Conservation (phyloP, 2,888 invertebrate genomes). For the Mythimna albipuncta region DNA sequence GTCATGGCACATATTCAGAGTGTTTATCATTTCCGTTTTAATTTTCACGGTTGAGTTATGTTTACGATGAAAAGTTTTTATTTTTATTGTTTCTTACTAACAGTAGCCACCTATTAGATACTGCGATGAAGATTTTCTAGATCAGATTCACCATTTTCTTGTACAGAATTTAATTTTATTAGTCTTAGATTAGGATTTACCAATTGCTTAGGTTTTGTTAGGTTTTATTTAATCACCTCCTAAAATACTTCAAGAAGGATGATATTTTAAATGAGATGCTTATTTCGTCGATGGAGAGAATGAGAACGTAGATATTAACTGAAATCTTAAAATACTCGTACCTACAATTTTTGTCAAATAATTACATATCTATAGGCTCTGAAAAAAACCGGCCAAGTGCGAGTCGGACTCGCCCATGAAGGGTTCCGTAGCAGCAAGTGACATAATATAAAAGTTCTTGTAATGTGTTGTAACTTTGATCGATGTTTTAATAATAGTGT, state of each 20-base stretch:
- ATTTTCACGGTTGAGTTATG: slow-evolving; percentile 13
- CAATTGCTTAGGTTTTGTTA: not conserved
- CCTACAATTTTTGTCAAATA: not conserved
- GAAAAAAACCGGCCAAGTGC: too few relatives aligned
- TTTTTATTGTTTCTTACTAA: not conserved
- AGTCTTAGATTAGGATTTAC: not conserved
- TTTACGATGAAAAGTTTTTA: slow-evolving; percentile 13
- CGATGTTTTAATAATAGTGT: too few relatives aligned
- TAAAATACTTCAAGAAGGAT: not conserved
- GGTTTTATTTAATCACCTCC: not conserved
- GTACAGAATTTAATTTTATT: not conserved
- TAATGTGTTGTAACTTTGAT: too few relatives aligned
- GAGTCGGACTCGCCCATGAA: too few relatives aligned
- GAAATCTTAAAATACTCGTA: not conserved
- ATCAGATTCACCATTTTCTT: not conserved
- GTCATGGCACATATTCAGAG: slow-evolving; percentile 21
- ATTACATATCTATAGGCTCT: not conserved
- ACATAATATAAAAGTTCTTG: too few relatives aligned
- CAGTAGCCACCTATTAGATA: not conserved
- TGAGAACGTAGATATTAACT: not conserved
- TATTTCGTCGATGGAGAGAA: not conserved
- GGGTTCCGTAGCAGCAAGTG: too few relatives aligned
- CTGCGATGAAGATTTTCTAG: not conserved
- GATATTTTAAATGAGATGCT: not conserved
- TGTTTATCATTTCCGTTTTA: slow-evolving; percentile 48